phyloP scores from a whole-genome alignment of 2,113 vertebrate species.

The Lates calcarifer region DNA sequence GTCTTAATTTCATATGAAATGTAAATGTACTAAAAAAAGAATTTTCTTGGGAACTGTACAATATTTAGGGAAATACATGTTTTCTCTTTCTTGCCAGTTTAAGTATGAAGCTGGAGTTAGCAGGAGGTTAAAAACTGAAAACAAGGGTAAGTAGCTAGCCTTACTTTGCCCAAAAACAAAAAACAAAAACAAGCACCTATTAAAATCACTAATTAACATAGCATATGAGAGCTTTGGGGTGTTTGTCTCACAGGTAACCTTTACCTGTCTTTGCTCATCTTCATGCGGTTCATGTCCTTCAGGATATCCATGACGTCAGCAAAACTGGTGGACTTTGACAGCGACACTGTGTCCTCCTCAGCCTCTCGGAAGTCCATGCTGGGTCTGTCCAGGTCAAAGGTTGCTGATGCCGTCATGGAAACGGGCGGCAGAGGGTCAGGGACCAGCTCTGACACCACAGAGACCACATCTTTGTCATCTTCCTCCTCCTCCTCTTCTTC shows the following conservation, averaged over 20 bases:
- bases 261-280: conserved; percentile 96
- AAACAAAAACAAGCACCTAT: no score
- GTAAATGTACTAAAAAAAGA: no score
- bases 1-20: no score
- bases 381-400: conserved; percentile 89
- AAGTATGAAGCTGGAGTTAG: not conserved
- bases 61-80: not conserved
- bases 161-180: not conserved
- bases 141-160: not conserved
- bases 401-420: conserved; percentile 90
- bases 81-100: not conserved
- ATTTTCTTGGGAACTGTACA: no score
- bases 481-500: conserved; percentile 87
- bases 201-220: not conserved
- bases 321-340: conserved; percentile 99
- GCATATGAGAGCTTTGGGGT: not conserved
- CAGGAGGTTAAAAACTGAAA: not conserved
- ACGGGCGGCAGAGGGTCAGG: conserved; percentile 87
- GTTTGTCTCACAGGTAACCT: not conserved
- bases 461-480: conserved; percentile 85
- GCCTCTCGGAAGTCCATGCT: conserved; percentile 92
- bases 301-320: conserved; percentile 99
- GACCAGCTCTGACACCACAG: conserved; percentile 91
- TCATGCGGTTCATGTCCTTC: conserved; percentile 98
- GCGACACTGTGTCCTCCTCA: conserved; percentile 92